phyloP scores from a whole-genome alignment of 2,113 vertebrate species.

The Spea multiplicata region DNA sequence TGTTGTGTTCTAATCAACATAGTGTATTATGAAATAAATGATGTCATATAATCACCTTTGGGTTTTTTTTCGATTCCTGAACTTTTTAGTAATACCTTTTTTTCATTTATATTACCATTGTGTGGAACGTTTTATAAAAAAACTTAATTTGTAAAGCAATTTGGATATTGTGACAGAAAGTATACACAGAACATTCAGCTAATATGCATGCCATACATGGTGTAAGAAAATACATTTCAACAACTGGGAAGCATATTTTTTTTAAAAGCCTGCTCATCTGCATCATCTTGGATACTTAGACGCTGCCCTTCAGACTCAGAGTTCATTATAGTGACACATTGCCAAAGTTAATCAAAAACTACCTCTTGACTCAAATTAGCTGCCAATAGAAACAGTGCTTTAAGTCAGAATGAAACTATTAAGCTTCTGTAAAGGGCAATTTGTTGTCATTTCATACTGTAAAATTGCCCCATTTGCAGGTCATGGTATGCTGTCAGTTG shows the following conservation, averaged over 20 bases:
- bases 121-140: background rate
- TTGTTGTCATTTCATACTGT: slow-evolving; percentile 28
- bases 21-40: background rate
- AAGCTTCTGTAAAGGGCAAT: slow-evolving; percentile 32
- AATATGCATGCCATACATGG: background rate
- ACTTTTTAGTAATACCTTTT: no score
- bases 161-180: background rate
- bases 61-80: no score
- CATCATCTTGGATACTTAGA: slow-evolving; percentile 46
- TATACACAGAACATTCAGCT: background rate
- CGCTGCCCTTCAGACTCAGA: slow-evolving; percentile 35
- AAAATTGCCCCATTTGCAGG: slow-evolving; percentile 30
- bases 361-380: slow-evolving; percentile 26
- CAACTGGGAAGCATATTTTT: background rate
- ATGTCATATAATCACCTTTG: no score
- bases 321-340: slow-evolving; percentile 7
- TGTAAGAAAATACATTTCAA: background rate
- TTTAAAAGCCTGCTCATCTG: slow-evolving; percentile 41
- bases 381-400: slow-evolving; percentile 16
- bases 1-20: background rate
- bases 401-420: slow-evolving; percentile 27
- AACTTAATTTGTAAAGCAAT: background rate
- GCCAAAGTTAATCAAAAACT: slow-evolving; percentile 31
- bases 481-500: slow-evolving; percentile 25
- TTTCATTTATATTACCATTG: no score